phyloP scores from a whole-genome alignment of 1,140 invertebrate genomes.

The Drosophila dunni region DNA sequence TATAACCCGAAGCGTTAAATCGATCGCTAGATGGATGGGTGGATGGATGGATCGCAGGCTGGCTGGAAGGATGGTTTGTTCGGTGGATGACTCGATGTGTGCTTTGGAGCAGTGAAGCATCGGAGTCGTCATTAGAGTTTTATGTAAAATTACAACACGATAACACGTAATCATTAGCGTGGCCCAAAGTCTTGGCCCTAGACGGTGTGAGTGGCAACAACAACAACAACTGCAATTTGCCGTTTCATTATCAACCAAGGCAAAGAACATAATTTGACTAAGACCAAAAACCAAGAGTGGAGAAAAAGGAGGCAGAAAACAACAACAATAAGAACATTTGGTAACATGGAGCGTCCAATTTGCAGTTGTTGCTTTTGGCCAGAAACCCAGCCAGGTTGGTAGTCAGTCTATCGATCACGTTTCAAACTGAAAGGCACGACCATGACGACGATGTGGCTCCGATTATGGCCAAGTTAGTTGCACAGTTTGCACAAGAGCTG shows the following conservation, averaged over 20 bases:
- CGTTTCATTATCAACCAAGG: conserved; percentile 80
- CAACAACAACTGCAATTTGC: conserved; percentile 61
- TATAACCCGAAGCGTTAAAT: conserved; percentile 74
- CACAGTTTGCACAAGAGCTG: conserved; percentile 53
- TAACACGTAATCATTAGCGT: conserved; percentile 84
- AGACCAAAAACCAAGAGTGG: too few species aligned
- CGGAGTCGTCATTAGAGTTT: conserved; percentile 73
- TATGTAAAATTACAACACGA: conserved; percentile 84
- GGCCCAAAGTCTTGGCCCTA: conserved; percentile 30
- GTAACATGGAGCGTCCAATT: conserved; percentile 51
- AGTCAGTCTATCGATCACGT: conserved; percentile 84
- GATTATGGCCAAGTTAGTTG: conserved; percentile 46
- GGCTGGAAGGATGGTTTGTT: conserved; percentile 2
- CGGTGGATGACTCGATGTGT: conserved; percentile 1
- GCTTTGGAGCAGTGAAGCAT: conserved; percentile 7
- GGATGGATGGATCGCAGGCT: conserved; percentile 10
- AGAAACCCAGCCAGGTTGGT: conserved; percentile 37
- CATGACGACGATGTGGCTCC: conserved; percentile 49
- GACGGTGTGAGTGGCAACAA: conserved; percentile 60
- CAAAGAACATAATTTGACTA: conserved; percentile 83
- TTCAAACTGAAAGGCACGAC: conserved; percentile 76
- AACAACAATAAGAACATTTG: too few species aligned
- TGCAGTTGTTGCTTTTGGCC: conserved; percentile 57
- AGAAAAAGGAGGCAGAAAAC: too few species aligned
- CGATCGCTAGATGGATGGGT: conserved; percentile 58